These are phyloP conservation scores for Cryptoblepharus egeriae DNA, from an alignment of 2,797 vertebrate species.

Conservation along the genomic window DNA sequence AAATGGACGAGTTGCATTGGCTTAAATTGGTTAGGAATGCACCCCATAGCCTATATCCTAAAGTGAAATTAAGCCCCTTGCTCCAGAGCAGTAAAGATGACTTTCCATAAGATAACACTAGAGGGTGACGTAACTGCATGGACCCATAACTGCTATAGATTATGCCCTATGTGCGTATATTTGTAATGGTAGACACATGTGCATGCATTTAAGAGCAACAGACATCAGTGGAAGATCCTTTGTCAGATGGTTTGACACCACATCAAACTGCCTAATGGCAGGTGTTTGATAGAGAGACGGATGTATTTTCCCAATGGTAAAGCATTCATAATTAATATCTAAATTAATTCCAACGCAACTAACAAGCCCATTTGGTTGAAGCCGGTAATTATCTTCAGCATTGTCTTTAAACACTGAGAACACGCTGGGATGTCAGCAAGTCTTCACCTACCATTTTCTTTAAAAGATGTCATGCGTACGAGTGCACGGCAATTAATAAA, in stretches of 20 bases:
- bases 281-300: constrained; percentile 24
- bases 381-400: constrained; percentile 20
- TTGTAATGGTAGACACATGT: too few relatives aligned
- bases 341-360: neutral
- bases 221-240: neutral
- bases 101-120: too few relatives aligned
- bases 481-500: constrained; percentile 53
- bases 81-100: too few relatives aligned
- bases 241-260: constrained; percentile 7
- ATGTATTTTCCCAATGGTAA: constrained; percentile 29
- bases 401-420: constrained; percentile 32
- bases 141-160: too few relatives aligned
- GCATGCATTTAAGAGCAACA: too few relatives aligned
- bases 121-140: too few relatives aligned
- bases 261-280: constrained; percentile 23
- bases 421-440: constrained; percentile 15
- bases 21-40: too few relatives aligned
- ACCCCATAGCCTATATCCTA: too few relatives aligned
- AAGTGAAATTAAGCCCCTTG: too few relatives aligned
- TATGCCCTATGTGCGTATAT: too few relatives aligned
- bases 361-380: constrained; percentile 29
- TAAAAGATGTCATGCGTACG: constrained; percentile 22
- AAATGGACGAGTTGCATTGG: too few relatives aligned
- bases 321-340: neutral
- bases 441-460: constrained; percentile 43